Evolutionary conservation across 2,888 invertebrate species (phyloP).

Genomic region (Reticulitermes lucifugus): DNA sequence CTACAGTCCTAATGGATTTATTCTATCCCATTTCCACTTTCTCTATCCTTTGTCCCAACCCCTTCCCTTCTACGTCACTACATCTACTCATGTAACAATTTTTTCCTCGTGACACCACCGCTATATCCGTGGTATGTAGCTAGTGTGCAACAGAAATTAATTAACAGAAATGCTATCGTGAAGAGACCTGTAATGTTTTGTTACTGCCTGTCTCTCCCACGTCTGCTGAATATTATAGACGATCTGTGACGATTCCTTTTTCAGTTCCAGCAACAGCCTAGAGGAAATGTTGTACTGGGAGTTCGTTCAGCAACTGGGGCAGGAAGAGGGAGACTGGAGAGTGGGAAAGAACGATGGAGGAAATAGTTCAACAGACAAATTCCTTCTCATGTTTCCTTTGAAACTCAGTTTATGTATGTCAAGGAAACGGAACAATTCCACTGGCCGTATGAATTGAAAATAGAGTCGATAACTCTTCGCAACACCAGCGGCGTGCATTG

Average conservation of each 20-base stretch:
- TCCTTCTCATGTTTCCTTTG: no score
- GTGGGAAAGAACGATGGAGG: background rate
- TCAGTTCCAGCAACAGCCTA: background rate
- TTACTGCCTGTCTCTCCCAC: background rate
- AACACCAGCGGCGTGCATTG: no score
- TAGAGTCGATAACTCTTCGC: no score
- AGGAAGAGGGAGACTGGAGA: background rate
- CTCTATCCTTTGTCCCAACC: background rate
- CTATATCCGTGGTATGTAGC: background rate
- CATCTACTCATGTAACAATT: background rate
- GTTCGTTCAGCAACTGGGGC: background rate
- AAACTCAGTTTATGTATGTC: no score
- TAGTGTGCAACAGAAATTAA: background rate
- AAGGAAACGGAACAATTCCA: no score
- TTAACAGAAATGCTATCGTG: background rate
- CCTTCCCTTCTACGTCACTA: background rate
- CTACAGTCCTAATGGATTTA: conserved; percentile 32
- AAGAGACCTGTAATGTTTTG: background rate
- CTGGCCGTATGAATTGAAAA: no score
- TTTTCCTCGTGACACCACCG: background rate
- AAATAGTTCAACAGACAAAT: no score
- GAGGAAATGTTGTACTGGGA: background rate
- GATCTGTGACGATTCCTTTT: background rate
- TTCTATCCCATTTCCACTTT: background rate
- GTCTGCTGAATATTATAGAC: background rate